Conservation (phyloP, 2,888 invertebrate genomes). For the Sympetrum striolatum region DNA sequence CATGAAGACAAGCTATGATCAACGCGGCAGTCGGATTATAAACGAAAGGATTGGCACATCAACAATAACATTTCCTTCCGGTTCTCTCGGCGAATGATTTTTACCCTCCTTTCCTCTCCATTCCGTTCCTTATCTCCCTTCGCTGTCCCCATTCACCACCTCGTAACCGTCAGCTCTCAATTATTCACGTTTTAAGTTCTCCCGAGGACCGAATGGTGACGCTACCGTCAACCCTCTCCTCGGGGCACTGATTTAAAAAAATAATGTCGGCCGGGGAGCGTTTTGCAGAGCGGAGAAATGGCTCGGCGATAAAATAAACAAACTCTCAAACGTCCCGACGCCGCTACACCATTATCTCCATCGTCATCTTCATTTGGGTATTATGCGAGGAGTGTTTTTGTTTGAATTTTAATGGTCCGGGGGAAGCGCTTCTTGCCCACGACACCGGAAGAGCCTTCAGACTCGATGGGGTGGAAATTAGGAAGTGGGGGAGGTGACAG, state of each 20-base stretch:
- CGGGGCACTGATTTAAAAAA: not conserved
- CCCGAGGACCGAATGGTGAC: not conserved
- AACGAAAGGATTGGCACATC: too few species aligned
- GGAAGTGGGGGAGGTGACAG: not conserved
- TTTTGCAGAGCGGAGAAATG: not conserved
- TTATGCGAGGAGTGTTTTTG: conserved; percentile 33
- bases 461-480: not conserved
- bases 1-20: too few species aligned
- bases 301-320: not conserved
- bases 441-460: conserved; percentile 44
- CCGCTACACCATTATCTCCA: not conserved
- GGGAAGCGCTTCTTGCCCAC: conserved; percentile 46
- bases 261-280: not conserved
- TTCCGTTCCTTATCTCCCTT: not conserved
- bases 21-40: too few species aligned
- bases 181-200: conserved; percentile 38
- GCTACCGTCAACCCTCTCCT: not conserved
- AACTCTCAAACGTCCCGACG: not conserved
- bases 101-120: not conserved
- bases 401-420: conserved; percentile 30
- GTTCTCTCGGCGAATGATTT: not conserved
- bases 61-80: not conserved
- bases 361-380: conserved; percentile 28
- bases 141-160: conserved; percentile 49
- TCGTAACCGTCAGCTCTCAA: conserved; percentile 23